These are phyloP conservation scores for Nysson spinosus DNA, from an alignment of 2,888 invertebrate species.

Conservation along the genomic window DNA sequence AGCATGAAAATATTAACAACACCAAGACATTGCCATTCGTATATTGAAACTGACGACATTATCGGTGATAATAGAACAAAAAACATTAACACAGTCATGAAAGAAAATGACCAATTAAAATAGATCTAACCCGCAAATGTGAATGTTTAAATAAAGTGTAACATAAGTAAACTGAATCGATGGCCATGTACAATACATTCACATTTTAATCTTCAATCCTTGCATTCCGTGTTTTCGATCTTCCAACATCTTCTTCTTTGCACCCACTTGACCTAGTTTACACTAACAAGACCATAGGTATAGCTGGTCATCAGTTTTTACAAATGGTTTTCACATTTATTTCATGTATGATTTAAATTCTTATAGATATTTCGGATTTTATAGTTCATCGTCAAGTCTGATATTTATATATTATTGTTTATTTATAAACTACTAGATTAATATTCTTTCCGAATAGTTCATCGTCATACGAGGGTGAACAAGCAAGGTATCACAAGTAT, in stretches of 20 bases:
- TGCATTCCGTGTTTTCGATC: constrained; percentile 44
- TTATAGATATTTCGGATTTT: background rate
- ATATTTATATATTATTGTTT: constrained; percentile 39
- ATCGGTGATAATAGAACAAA: constrained; percentile 53
- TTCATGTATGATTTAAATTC: constrained; percentile 55
- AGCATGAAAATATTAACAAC: constrained; percentile 48
- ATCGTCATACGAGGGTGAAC: constrained; percentile 21
- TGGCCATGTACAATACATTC: constrained; percentile 41
- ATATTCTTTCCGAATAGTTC: constrained; percentile 29
- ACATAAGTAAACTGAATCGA: constrained; percentile 50
- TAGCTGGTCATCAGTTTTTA: constrained; percentile 26
- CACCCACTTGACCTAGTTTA: constrained; percentile 53
- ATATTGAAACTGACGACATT: constrained; percentile 53
- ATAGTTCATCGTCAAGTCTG: constrained; percentile 12
- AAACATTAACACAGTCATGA: constrained; percentile 48
- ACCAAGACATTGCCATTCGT: constrained; percentile 42
- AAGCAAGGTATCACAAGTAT: constrained; percentile 32
- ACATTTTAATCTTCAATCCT: constrained; percentile 48
- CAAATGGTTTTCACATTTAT: constrained; percentile 20
- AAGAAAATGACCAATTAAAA: constrained; percentile 46
- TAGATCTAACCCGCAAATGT: constrained; percentile 46
- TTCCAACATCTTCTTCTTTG: constrained; percentile 42
- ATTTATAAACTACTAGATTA: constrained; percentile 56
- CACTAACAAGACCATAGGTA: constrained; percentile 55
- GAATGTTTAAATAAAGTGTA: constrained; percentile 49